Base-by-base conservation (phyloP, 2,797 vertebrate species). In the Iguana delicatissima region DNA sequence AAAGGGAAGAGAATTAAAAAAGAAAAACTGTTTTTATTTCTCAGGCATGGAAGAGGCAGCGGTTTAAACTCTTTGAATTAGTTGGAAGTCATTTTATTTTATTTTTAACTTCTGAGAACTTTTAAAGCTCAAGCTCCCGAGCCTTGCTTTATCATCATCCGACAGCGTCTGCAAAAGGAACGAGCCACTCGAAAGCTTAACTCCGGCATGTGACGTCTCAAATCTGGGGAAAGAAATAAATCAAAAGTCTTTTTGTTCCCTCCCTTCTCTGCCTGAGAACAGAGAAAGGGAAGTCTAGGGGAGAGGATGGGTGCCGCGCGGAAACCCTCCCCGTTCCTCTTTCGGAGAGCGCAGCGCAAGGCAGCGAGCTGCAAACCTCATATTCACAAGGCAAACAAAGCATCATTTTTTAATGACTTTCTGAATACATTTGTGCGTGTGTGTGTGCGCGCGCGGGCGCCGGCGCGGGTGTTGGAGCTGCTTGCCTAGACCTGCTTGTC, bases 311-410 rank as follows among this genome's bases (percentile, higher is more conserved):
- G 92, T 96, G 95, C 93, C 95, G 92, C 89, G 90, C 93, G 94
- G 95, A 97, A 96, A 93, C 92, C 96, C 97, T 95, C 97, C 96
- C 96, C 94, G 96, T 97, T 96, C 95, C 92, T 97, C 96, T 95
- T 96, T 96, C 97, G 96, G 95, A 97, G 96, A 95, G 90, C 95
- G 96, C 97, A 95, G 95, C 96, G 96, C 97, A 97, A 18, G 35
- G 22, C 50, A 46, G 96, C 92, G 91, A 94, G 96, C 97, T 97
- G 95, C 97, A 98, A 97, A 96, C 96, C 97, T 97, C 97, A 97
- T 97, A 98, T 98, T 98, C 98, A 97, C 98, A 98, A 98, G 98
- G 98, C 98, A 99, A 99, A 99, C 98, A 99, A 99, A 98, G 98
- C 98, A 98, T 98, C 98, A 98, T 97, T 98, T 99, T 98, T 98